These are phyloP conservation scores for Epistrophe eligans DNA, from an alignment of 2,888 invertebrate genomes.

Conservation along the genomic window DNA sequence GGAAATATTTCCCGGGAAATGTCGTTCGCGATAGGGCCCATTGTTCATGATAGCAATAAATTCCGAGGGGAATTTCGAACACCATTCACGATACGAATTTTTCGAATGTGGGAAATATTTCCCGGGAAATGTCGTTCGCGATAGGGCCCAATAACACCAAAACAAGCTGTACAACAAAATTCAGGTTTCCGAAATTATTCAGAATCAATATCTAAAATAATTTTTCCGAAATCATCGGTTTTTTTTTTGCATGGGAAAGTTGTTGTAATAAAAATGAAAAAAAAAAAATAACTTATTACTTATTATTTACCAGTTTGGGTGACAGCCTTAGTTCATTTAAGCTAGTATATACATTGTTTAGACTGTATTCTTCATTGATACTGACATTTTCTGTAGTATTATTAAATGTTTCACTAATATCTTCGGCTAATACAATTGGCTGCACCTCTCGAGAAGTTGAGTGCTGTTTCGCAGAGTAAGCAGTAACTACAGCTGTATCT, in stretches of 20 bases:
- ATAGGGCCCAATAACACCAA: no score
- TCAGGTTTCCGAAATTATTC: no score
- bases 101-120: no score
- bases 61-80: no score
- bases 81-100: no score
- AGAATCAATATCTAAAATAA: no score
- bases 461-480: slow-evolving; percentile 45
- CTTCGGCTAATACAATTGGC: slow-evolving; percentile 75
- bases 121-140: no score
- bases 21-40: no score
- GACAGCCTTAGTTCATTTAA: slow-evolving; percentile 81
- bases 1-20: no score
- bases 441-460: slow-evolving; percentile 49
- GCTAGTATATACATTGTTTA: slow-evolving; percentile 80
- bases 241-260: neutral
- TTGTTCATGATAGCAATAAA: no score
- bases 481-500: slow-evolving; percentile 20
- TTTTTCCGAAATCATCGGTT: no score
- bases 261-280: neutral
- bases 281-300: neutral
- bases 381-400: slow-evolving; percentile 63
- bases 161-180: no score
- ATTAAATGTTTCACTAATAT: slow-evolving; percentile 73
- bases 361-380: slow-evolving; percentile 78
- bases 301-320: slow-evolving; percentile 81